Conservation (phyloP, 1,140 invertebrate genomes). For the Bombus superbus region DNA sequence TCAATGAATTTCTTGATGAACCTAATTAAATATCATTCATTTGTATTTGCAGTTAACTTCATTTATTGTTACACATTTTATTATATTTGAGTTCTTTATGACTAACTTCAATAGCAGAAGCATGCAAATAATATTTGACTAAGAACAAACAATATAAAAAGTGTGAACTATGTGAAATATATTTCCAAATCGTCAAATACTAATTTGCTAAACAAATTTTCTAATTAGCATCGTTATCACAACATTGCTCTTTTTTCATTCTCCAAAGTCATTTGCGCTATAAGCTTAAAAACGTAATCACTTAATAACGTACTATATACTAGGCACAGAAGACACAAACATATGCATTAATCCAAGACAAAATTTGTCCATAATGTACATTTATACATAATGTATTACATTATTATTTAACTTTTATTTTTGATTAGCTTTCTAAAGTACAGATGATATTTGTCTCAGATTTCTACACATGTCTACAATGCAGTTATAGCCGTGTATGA, state of each 20-base stretch:
- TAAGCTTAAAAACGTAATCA: conserved; percentile 70
- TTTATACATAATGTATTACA: neutral
- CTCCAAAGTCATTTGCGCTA: conserved; percentile 68
- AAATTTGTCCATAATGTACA: neutral
- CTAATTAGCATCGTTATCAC: conserved; percentile 58
- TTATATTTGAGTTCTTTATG: conserved; percentile 41
- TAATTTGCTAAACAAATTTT: conserved; percentile 60
- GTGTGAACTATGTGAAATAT: conserved; percentile 60
- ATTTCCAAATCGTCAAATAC: conserved; percentile 59
- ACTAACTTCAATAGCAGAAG: conserved; percentile 67
- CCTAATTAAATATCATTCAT: conserved; percentile 63
- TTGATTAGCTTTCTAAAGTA: neutral
- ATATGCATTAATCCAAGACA: conserved; percentile 56
- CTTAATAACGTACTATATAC: conserved; percentile 61
- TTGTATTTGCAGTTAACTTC: conserved; percentile 36
- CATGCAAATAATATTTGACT: conserved; percentile 68
- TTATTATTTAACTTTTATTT: neutral
- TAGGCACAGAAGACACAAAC: conserved; percentile 50
- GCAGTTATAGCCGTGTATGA: conserved; percentile 43
- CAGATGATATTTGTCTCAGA: conserved; percentile 24
- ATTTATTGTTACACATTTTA: neutral
- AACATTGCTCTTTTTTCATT: conserved; percentile 58
- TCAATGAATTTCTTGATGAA: conserved; percentile 76
- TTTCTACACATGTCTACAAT: conserved; percentile 56
- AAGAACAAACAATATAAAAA: conserved; percentile 54